Evolutionary conservation across 2,113 vertebrate species (phyloP), one percentile per base, ranked within the genome.

Genomic region (Salvelinus namaycush): DNA sequence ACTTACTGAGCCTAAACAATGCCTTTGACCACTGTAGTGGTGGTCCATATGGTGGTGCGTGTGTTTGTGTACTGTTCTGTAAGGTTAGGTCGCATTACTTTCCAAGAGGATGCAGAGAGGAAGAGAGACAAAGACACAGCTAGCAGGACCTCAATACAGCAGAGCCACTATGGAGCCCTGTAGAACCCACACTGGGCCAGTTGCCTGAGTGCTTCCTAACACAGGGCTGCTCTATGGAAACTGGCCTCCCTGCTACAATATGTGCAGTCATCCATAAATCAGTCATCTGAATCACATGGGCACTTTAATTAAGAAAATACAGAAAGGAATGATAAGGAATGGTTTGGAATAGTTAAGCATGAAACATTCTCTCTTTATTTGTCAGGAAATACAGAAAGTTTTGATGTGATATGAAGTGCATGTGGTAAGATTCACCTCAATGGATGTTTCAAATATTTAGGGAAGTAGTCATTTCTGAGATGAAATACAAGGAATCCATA

Each of bases 191-290:
- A 81, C 87, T 80, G 90, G 89, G 72, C 85, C 76, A 80, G 84
- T 86, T 83, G 84, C 86, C 84, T 90, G 83, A 83, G 86, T 27
- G 76, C 80, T 87, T 82, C 34, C 79, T 81, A 77, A 83, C 84
- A 69, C 69, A 75, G 81, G 75, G 81, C 86, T 70, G 78, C 87
- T 88, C 87, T 88, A 78, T 90, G 86, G 87, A 89, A 88, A 84
- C 71, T 76, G 79, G 79, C 69, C 44, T 69, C 62, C 76, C 64
- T 68, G 18, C 66, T 74, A 87, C 87, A 90, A 90, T 90, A 87
- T 29, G 86, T 68, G 84, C 91, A 91, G 57, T 81, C 91, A 90
- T 81, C 88, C 90, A 86, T 90, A 86, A 78, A 73, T 29, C 73
- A 79, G 59, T 76, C 79, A 74, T 80, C 73, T 22, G 79, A 70